Conservation (phyloP, 2,113 vertebrate genomes). For the Carettochelys insculpta region DNA sequence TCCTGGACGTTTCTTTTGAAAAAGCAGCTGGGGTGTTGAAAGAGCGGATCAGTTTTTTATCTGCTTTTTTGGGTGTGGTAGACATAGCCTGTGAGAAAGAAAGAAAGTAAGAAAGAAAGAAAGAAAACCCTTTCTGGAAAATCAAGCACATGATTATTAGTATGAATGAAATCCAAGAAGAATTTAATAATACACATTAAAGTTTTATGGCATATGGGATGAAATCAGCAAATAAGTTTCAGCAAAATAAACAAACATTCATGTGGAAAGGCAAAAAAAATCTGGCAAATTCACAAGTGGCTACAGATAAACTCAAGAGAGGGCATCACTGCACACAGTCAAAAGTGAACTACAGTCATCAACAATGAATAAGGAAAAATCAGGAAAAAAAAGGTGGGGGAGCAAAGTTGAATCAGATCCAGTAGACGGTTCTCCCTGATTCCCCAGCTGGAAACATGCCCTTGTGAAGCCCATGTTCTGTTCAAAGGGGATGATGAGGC, state of each 20-base stretch:
- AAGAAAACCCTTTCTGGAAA: not conserved
- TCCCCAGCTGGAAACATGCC: not conserved
- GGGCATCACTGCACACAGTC: not conserved
- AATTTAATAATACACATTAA: slow-evolving; percentile 19
- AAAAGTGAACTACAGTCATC: not conserved
- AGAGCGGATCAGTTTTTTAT: no score
- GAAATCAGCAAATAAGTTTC: slow-evolving; percentile 44
- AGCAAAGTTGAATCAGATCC: not conserved
- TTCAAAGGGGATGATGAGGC: not conserved
- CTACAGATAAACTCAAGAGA: slow-evolving; percentile 14
- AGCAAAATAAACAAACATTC: not conserved
- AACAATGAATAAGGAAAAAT: not conserved
- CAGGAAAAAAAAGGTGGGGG: not conserved
- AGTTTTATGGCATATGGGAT: not conserved
- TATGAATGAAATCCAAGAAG: not conserved
- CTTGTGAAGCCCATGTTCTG: not conserved
- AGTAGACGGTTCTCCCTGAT: not conserved
- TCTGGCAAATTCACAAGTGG: not conserved
- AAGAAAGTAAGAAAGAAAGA: no score
- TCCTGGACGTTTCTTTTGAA: no score
- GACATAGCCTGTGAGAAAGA: no score
- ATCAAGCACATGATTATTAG: not conserved
- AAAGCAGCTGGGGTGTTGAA: no score
- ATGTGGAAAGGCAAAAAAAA: not conserved
- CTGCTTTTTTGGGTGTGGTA: no score